These are phyloP conservation scores for Heteromurus nitidus DNA, from an alignment of 2,888 invertebrate genomes.

Conservation along the genomic window DNA sequence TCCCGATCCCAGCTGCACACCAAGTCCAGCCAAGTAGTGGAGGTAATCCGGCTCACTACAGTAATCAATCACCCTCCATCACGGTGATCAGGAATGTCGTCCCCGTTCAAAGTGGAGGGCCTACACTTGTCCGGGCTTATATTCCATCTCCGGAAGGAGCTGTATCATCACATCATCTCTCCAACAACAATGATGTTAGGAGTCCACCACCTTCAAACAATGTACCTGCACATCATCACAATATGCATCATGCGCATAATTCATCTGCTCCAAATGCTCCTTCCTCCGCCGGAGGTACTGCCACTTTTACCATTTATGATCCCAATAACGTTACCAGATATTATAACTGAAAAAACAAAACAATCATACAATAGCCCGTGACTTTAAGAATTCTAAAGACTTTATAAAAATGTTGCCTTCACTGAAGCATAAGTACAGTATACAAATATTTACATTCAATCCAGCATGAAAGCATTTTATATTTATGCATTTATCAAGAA, in stretches of 20 bases:
- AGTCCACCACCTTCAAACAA: slow-evolving; percentile 35
- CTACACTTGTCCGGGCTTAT: slow-evolving; percentile 60
- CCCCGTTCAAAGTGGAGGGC: slow-evolving; percentile 8
- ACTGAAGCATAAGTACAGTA: too few relatives aligned
- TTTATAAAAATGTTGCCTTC: too few relatives aligned
- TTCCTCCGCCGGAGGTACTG: slow-evolving; percentile 27
- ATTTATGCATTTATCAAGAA: too few relatives aligned
- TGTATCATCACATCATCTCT: slow-evolving; percentile 13
- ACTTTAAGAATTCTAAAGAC: too few relatives aligned
- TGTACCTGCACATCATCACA: slow-evolving; percentile 50
- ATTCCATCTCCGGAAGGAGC: slow-evolving; percentile 53
- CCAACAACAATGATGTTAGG: background rate
- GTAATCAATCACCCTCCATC: background rate
- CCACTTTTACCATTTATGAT: slow-evolving; percentile 43
- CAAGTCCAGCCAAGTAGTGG: slow-evolving; percentile 33
- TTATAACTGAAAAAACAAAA: slow-evolving; percentile 34
- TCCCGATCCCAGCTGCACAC: slow-evolving; percentile 58
- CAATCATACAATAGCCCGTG: background rate
- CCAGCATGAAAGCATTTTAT: too few relatives aligned
- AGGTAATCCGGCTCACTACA: slow-evolving; percentile 53
- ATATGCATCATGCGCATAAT: slow-evolving; percentile 12
- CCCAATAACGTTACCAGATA: slow-evolving; percentile 64
- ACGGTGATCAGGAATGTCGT: slow-evolving; percentile 54
- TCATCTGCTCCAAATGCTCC: slow-evolving; percentile 22
- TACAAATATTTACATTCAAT: too few relatives aligned